Percentiles rank a stretch among this genome's conserved stretches.
phyloP scores from a whole-genome alignment of 2,113 vertebrate genomes.

The Mormyrus iriodes region DNA sequence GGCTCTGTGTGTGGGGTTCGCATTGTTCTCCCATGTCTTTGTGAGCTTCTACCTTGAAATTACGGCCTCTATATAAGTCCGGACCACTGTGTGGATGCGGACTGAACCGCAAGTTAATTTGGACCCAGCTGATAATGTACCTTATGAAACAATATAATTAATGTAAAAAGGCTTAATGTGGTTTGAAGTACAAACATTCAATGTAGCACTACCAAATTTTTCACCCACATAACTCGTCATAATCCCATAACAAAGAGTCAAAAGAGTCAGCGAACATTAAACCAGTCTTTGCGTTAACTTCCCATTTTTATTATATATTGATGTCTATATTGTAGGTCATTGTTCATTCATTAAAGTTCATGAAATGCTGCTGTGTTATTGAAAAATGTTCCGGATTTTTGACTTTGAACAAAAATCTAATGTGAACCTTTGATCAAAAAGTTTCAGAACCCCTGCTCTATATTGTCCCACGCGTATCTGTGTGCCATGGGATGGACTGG shows the following conservation, averaged over 20 bases:
- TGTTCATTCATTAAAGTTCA: too few relatives aligned
- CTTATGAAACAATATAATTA: background rate
- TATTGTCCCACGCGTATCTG: background rate
- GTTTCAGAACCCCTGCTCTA: too few relatives aligned
- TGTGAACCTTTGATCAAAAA: too few relatives aligned
- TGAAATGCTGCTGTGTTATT: too few relatives aligned
- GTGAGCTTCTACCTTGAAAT: background rate
- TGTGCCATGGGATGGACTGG: background rate
- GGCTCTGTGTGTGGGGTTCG: background rate
- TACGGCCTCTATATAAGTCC: background rate
- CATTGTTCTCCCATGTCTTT: background rate
- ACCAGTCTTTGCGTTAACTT: too few relatives aligned
- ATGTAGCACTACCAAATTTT: background rate
- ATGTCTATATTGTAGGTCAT: too few relatives aligned
- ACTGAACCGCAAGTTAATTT: background rate
- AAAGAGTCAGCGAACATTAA: too few relatives aligned
- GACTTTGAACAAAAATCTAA: too few relatives aligned
- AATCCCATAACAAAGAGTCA: background rate
- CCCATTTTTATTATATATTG: background rate
- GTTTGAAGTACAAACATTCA: background rate
- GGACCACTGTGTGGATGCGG: background rate
- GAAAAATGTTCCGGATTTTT: too few relatives aligned
- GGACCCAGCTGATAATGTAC: background rate
- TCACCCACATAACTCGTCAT: background rate
- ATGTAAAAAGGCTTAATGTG: background rate